phyloP scores from a whole-genome alignment of 2,113 vertebrate species.

The Candoia aspera region DNA sequence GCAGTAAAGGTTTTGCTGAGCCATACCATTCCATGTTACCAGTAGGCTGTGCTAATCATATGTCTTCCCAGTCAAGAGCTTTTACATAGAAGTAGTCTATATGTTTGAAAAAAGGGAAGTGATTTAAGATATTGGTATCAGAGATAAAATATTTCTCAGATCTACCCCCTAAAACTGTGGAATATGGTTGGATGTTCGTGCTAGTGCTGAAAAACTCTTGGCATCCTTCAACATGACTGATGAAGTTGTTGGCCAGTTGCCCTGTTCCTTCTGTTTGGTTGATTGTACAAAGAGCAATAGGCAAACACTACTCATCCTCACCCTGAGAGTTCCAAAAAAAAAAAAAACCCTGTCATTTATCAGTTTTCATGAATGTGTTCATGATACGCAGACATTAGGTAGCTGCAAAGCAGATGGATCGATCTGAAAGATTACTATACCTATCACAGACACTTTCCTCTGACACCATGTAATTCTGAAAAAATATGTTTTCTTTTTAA shows the following conservation, averaged over 20 bases:
- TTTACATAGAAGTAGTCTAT: neutral
- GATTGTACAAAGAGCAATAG: neutral
- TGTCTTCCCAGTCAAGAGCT: neutral
- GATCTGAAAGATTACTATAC: neutral
- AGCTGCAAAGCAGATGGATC: neutral
- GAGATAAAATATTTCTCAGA: neutral
- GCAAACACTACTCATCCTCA: neutral
- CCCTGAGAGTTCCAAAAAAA: neutral
- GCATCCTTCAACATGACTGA: conserved; percentile 7
- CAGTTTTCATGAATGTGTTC: neutral
- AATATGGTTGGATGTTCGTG: neutral
- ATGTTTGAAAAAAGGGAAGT: neutral
- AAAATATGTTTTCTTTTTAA: neutral
- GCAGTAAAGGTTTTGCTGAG: neutral
- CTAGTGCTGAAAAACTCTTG: conserved; percentile 8
- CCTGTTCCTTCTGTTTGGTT: neutral
- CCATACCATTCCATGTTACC: neutral
- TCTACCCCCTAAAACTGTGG: neutral
- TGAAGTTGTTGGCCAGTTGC: neutral
- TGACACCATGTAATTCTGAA: neutral
- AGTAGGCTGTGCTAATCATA: neutral
- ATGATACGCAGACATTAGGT: neutral
- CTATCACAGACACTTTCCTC: neutral
- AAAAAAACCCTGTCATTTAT: conserved; percentile 11
- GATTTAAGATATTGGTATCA: neutral